Evolutionary conservation across 2,888 invertebrate species (phyloP), one percentile per base, ranked within the genome.

Genomic region (Protophormia terraenovae): DNA sequence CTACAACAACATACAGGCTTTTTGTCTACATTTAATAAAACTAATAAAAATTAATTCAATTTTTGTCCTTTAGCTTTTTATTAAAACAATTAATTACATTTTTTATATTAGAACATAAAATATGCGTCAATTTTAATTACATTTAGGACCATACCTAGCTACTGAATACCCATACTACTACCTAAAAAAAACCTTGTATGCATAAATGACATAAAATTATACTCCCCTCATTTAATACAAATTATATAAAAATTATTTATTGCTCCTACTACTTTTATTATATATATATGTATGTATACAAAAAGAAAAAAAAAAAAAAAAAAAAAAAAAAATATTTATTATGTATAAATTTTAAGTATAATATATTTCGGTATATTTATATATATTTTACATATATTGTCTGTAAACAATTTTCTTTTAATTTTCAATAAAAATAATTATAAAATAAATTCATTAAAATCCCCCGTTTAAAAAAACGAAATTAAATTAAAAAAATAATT

Each of bases 121-220:
- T 53, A 67, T 69, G 50, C 24, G 35, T 69, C 27, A 66, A 66
- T 66, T 66, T 66, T 66, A 66, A 66, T 66, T 66, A 66, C 16
- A 45, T 66, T 45, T 45, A 66, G 62, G 38, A 62, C 7, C 27
- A 66, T 6, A n/a, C 41, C 24, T 6, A 64, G n/a, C 24, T 8
- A 64, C 24, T 12, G 24, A 22, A 24, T 2, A 12, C 12, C 53
- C 41, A 41, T 41, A 14, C 12, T 3, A 24, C 5, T 14, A 27
- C 4, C 2, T n/a, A n/a, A 24, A 41, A 35, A 8, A 60, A 19
- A 7, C 32, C 38, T 41, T 24, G 24, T 62, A 14, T 60, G n/a
- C 14, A 62, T 14, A 22, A 19, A 62, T 38, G 14, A 22, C 35
- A 38, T 41, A 5, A 6, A 41, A 66, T 45, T 41, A 45, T 38